Conservation (phyloP, 2,113 vertebrate genomes). For the Phylloscopus trochilus region DNA sequence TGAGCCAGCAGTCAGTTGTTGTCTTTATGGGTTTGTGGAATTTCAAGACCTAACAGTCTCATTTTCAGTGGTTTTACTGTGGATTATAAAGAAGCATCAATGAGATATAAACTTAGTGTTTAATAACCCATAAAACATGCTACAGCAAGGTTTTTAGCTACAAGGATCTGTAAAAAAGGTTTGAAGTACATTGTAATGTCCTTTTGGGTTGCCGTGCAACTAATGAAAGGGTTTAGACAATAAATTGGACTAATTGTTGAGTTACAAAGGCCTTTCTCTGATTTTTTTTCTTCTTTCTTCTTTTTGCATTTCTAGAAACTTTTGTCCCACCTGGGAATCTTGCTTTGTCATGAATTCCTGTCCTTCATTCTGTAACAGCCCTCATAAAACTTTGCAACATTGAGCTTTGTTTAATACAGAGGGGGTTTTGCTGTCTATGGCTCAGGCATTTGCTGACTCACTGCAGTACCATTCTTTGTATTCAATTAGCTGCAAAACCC, state of each 20-base stretch:
- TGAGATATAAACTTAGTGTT: background rate
- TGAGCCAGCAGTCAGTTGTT: background rate
- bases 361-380: background rate
- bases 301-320: background rate
- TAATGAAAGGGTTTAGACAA: background rate
- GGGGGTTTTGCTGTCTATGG: background rate
- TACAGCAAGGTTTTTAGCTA: background rate
- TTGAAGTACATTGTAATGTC: background rate
- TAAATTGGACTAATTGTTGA: background rate
- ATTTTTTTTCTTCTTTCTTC: background rate
- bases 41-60: background rate
- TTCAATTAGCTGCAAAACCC: background rate
- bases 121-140: background rate
- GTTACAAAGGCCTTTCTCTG: background rate
- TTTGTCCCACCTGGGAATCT: background rate
- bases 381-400: background rate
- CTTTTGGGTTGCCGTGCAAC: background rate
- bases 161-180: background rate
- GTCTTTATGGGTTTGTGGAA: background rate
- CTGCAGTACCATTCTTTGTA: background rate
- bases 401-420: background rate
- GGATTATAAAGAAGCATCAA: background rate
- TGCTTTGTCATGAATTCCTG: background rate
- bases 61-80: background rate
- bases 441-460: conserved; percentile 20